A percentile compares a stretch with the other conserved stretches of the same genome.
Evolutionary conservation across 2,888 invertebrate genomes (phyloP).

Genomic region (Brenthis ino): DNA sequence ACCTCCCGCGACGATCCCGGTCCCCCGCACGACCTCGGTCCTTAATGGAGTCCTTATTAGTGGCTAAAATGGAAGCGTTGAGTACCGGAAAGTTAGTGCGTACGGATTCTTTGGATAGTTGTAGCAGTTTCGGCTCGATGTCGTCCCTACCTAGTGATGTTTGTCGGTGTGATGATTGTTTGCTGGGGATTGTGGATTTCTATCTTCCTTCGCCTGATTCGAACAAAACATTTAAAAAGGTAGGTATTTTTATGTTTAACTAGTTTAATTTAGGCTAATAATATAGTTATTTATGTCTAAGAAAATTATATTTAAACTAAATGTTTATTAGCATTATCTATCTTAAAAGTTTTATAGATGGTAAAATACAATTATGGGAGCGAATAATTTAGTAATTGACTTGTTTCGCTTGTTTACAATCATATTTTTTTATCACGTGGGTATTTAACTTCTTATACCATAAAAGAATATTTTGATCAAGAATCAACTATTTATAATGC

Average conservation of each 20-base stretch:
- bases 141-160: constrained; percentile 88
- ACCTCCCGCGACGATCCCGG: constrained; percentile 66
- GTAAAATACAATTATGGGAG: no score
- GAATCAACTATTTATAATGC: no score
- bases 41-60: constrained; percentile 90
- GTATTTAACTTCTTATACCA: no score
- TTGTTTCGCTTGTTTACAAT: no score
- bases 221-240: constrained; percentile 84
- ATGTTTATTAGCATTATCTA: no score
- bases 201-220: constrained; percentile 83
- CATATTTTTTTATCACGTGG: no score
- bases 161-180: constrained; percentile 91
- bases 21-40: constrained; percentile 86
- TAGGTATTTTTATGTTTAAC: constrained; percentile 50
- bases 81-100: constrained; percentile 84
- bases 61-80: constrained; percentile 91
- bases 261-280: not conserved
- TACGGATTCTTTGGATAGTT: constrained; percentile 90
- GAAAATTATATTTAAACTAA: not conserved
- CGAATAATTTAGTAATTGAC: no score
- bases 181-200: constrained; percentile 90
- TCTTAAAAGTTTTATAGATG: no score
- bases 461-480: no score
- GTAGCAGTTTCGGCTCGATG: constrained; percentile 86
- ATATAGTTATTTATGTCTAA: not conserved